These are phyloP conservation scores for Nixonia krombeini DNA, from an alignment of 1,140 invertebrate genomes.

Conservation along the genomic window DNA sequence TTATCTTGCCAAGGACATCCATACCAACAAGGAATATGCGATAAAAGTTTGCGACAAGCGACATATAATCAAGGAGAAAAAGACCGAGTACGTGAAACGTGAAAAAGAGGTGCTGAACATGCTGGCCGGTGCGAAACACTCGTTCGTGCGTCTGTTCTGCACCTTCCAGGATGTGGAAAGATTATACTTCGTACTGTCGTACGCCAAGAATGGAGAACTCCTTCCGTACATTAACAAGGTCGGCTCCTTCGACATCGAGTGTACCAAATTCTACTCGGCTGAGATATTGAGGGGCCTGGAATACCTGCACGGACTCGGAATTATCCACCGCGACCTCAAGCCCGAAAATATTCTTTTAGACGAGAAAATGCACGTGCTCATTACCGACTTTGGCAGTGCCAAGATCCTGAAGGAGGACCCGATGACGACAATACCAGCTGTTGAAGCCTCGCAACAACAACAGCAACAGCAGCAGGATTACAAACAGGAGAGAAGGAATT, in stretches of 20 bases:
- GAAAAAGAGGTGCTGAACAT: constrained; percentile 92
- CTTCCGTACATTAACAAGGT: constrained; percentile 92
- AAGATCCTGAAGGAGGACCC: constrained; percentile 81
- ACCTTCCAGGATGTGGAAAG: constrained; percentile 96
- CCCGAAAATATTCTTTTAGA: constrained; percentile 92
- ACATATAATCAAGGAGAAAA: constrained; percentile 93
- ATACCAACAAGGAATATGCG: constrained; percentile 91
- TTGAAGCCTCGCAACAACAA: constrained; percentile 8
- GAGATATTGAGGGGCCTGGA: constrained; percentile 94
- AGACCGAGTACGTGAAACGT: constrained; percentile 92
- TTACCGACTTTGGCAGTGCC: constrained; percentile 98
- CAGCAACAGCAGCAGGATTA: constrained; percentile 50
- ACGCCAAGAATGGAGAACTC: constrained; percentile 95
- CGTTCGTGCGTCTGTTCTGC: constrained; percentile 94
- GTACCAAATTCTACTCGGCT: constrained; percentile 93
- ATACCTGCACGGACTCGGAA: constrained; percentile 89
- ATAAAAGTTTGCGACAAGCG: constrained; percentile 97
- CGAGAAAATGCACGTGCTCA: constrained; percentile 96
- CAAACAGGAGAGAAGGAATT: constrained; percentile 77
- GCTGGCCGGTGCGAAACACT: constrained; percentile 78
- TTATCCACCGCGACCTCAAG: constrained; percentile 95
- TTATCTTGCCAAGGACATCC: constrained; percentile 93
- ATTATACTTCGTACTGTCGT: constrained; percentile 97
- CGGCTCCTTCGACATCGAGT: constrained; percentile 90
- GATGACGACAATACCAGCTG: constrained; percentile 14